Evolutionary conservation across 2,113 vertebrate genomes (phyloP).

Genomic region (Psilopsiagon aurifrons): DNA sequence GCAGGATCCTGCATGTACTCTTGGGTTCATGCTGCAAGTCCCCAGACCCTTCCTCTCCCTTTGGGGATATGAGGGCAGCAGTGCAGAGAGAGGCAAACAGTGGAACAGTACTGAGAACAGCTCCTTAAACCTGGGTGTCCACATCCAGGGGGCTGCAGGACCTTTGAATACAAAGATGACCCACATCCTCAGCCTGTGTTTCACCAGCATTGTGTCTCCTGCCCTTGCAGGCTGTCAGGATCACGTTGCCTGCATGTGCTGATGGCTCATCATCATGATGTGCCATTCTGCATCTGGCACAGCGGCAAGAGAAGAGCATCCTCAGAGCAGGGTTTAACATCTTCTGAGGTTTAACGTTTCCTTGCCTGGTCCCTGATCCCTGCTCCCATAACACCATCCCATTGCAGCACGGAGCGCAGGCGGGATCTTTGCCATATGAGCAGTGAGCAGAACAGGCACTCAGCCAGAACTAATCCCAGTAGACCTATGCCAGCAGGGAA

Average conservation of each 20-base stretch:
- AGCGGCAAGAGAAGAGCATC: not conserved
- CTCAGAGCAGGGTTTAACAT: not conserved
- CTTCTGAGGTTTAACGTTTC: not conserved
- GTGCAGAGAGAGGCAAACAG: not conserved
- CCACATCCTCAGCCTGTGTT: not conserved
- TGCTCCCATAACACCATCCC: not conserved
- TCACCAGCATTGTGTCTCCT: not conserved
- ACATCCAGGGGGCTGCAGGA: not conserved
- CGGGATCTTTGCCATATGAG: not conserved
- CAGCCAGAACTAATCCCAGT: not conserved
- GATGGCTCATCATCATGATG: not conserved
- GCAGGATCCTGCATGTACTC: not conserved
- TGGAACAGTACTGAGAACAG: not conserved
- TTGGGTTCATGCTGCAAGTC: not conserved
- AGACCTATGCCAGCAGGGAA: not conserved
- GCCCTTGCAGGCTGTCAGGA: not conserved
- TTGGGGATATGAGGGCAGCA: not conserved
- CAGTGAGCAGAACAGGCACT: not conserved
- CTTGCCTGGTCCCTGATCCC: not conserved
- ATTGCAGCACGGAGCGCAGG: not conserved
- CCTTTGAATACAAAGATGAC: not conserved
- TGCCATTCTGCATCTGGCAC: not conserved
- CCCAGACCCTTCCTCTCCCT: not conserved
- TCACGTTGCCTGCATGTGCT: accelerated
- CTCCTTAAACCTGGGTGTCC: not conserved